Evolutionary conservation across 2,888 invertebrate species (phyloP), one percentile per base, ranked within the genome.

Genomic region (Ophraella communa): DNA sequence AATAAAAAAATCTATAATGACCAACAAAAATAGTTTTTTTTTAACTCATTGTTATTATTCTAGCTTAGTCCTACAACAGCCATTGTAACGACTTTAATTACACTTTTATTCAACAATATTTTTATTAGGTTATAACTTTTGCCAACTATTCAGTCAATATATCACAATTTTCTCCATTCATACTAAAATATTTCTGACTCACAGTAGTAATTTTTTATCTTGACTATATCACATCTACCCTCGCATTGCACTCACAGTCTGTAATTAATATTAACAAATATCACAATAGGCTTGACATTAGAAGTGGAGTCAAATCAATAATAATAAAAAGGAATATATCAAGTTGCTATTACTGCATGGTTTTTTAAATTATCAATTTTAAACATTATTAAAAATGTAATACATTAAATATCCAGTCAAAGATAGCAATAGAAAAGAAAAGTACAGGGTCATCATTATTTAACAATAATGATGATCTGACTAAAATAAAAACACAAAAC

Each of bases 241-340:
- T 70, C 77, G 61, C 71, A 79, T 79, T 79, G 79, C 78, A 78
- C 79, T 76, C 78, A 76, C 77, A 76, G 76, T 79, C 74, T 74
- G 74, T 76, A 75, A 62, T 67, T 39, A n/a, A 39, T 14, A 39
- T 39, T 65, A 76, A 74, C 74, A 77, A 78, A 78, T 80, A 81
- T 81, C 81, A 81, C 81, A 81, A 79, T 79, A 68, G 66, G 54
- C 73, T 73, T 77, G 76, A 78, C 76, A 75, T 71, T 75, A 56
- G 20, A 44, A 54, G 55, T 54, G 35, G 35, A n/a, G 35, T 35
- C 35, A n/a, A 14, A 39, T 39, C 39, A 14, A 39, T 17, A 1
- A 14, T 39, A 39, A n/a, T 35, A n/a, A 35, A 14, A 17, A 39
- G 17, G 4, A 39, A 17, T 17, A 39, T 17, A 14, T 17, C 39